Conservation (phyloP, 1,140 invertebrate genomes). For the Halesus radiatus region DNA sequence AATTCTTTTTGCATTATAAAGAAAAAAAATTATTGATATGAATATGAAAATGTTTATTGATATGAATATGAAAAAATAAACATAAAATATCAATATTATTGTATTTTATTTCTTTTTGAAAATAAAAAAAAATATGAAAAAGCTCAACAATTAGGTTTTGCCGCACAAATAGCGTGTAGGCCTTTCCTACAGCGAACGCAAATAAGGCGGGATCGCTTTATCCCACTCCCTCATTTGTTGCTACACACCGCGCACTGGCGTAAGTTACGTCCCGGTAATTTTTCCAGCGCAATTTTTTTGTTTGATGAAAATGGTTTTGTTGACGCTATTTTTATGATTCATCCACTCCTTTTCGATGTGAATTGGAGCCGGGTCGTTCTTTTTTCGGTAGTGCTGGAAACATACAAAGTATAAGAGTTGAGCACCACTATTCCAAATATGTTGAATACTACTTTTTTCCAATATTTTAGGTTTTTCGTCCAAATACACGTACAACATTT, state of each 20-base stretch:
- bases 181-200: slow-evolving; percentile 42
- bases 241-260: slow-evolving; percentile 45
- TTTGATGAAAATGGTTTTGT: slow-evolving; percentile 40
- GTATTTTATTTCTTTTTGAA: too few species aligned
- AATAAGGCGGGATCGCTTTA: slow-evolving; percentile 48
- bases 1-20: too few species aligned
- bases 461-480: slow-evolving; percentile 57
- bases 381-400: slow-evolving; percentile 40
- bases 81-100: too few species aligned
- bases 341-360: slow-evolving; percentile 48
- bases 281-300: slow-evolving; percentile 49
- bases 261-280: slow-evolving; percentile 44
- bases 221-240: slow-evolving; percentile 41
- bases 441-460: slow-evolving; percentile 54
- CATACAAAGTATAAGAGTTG: slow-evolving; percentile 51
- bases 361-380: slow-evolving; percentile 47
- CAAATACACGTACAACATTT: slow-evolving; percentile 56
- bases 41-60: too few species aligned
- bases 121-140: too few species aligned
- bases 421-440: slow-evolving; percentile 50
- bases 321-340: slow-evolving; percentile 40
- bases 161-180: slow-evolving; percentile 45
- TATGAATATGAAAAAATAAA: too few species aligned
- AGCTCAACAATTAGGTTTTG: too few species aligned
- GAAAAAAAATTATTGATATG: too few species aligned